Conservation (phyloP, 2,797 vertebrate species). For the Channallabes apus region DNA sequence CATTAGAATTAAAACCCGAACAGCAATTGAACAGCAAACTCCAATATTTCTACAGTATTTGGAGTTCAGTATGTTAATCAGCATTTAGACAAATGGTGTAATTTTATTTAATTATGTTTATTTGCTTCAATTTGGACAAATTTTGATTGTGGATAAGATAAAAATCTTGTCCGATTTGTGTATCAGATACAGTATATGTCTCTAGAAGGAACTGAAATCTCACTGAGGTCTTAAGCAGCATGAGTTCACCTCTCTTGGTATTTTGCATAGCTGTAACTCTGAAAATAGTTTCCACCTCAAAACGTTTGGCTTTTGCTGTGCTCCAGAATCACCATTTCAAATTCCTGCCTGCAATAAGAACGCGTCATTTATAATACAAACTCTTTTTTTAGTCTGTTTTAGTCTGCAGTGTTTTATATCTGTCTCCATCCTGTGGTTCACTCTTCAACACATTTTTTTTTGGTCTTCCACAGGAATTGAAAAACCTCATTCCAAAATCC, state of each 20-base stretch:
- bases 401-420: constrained; percentile 35
- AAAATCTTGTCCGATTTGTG: not conserved
- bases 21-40: not conserved
- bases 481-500: constrained; percentile 97
- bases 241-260: constrained; percentile 3
- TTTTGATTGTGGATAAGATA: not conserved
- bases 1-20: not conserved
- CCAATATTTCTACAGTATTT: not conserved
- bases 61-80: not conserved
- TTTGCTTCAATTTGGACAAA: not conserved
- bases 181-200: not conserved
- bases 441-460: constrained; percentile 16
- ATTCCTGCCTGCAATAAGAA: constrained; percentile 43
- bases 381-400: constrained; percentile 20
- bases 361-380: constrained; percentile 37
- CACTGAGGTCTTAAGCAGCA: not conserved
- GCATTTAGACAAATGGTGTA: not conserved
- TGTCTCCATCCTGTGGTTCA: constrained; percentile 26
- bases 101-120: not conserved
- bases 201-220: not conserved
- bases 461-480: constrained; percentile 81
- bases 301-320: constrained; percentile 25
- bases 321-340: constrained; percentile 29
- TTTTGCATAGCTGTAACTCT: constrained; percentile 37
- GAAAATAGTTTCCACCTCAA: constrained; percentile 43